These are phyloP conservation scores for Pygoscelis antarcticus DNA, from an alignment of 2,113 vertebrate genomes.

Conservation along the genomic window DNA sequence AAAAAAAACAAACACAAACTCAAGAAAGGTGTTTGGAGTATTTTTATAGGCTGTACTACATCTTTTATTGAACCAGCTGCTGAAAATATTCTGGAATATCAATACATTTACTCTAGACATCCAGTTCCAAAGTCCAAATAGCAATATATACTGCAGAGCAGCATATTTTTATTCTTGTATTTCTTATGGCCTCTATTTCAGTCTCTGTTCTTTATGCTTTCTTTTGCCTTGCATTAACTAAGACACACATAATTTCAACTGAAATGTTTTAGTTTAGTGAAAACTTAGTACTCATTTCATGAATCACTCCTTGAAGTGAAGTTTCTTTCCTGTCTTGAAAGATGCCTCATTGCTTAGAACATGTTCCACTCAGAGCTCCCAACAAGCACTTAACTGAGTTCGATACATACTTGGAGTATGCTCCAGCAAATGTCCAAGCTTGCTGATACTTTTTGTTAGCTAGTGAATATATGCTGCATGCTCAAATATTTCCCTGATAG, in stretches of 20 bases:
- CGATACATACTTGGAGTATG: fast-evolving
- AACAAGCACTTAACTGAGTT: too few species aligned
- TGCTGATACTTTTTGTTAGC: background rate
- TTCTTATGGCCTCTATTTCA: background rate
- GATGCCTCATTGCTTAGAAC: background rate
- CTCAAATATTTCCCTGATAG: background rate
- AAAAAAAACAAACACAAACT: background rate
- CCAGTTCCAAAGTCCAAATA: background rate
- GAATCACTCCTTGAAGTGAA: background rate
- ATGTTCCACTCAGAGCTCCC: too few species aligned
- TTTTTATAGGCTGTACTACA: background rate
- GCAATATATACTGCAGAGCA: background rate
- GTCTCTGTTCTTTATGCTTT: background rate
- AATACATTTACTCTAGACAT: background rate
- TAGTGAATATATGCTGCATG: background rate
- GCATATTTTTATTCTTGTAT: background rate
- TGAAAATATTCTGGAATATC: background rate
- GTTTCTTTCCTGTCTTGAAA: background rate
- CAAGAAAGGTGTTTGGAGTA: background rate
- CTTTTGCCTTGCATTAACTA: background rate
- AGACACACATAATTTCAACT: background rate
- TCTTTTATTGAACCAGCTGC: background rate
- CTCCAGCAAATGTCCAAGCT: background rate
- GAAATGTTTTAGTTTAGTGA: background rate
- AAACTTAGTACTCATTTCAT: background rate